phyloP scores from a whole-genome alignment of 2,888 invertebrate species.

The Disparrhopalites patrizii region DNA sequence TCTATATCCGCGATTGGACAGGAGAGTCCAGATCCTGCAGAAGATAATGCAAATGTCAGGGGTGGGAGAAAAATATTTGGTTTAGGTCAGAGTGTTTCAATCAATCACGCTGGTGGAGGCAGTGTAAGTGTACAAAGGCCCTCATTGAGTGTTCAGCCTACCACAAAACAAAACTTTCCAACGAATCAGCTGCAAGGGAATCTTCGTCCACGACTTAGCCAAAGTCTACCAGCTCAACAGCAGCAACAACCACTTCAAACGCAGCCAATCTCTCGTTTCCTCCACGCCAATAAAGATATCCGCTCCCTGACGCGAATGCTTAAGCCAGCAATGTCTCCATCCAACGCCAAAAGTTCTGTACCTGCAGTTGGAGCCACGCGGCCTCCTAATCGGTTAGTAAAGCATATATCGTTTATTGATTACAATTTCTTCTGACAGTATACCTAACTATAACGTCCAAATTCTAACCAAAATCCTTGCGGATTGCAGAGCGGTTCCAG shows the following conservation, averaged over 20 bases:
- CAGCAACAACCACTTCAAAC: not conserved
- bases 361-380: not conserved
- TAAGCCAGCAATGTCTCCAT: conserved; percentile 4
- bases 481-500: conserved; percentile 22
- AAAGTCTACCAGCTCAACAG: not conserved
- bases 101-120: conserved; percentile 14
- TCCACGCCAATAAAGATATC: conserved; percentile 14
- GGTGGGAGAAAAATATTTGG: conserved; percentile 13
- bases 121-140: not conserved
- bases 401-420: too few relatives aligned
- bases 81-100: conserved; percentile 7
- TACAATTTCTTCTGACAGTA: too few relatives aligned
- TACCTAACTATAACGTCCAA: too few relatives aligned
- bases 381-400: not conserved
- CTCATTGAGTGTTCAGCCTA: not conserved
- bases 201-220: conserved; percentile 6
- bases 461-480: too few relatives aligned
- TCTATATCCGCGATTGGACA: conserved; percentile 46
- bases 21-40: conserved; percentile 2
- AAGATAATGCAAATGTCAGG: not conserved
- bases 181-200: not conserved
- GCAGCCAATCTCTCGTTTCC: conserved; percentile 3
- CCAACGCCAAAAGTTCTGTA: not conserved
- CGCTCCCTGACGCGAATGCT: conserved; percentile 14
- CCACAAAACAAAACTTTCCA: not conserved